Evolutionary conservation across 1,140 invertebrate species (phyloP), one percentile per base, ranked within the genome.

Genomic region (Papilio xuthus): DNA sequence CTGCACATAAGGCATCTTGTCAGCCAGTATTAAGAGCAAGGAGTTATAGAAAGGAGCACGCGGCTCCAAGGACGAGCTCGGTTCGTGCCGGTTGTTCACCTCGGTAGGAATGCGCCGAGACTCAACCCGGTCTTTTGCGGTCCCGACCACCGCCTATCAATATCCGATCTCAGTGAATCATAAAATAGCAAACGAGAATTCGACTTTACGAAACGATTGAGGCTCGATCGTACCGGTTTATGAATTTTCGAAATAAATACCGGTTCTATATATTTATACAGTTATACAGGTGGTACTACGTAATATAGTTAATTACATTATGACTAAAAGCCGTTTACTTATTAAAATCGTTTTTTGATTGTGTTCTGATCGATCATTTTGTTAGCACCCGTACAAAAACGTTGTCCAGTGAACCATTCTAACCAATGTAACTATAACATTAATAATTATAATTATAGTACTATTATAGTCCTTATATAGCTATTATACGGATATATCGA

Each of bases 21-120:
- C 71, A 63, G 71, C 73, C 53, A 71, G 53, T 53, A 53, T 80
- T 69, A 50, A 75, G 69, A 56, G 44, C 63, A 77, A 70, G 70
- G 83, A 85, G 83, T 79, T 82, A 80, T 90, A 89, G 88, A 90
- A 90, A 89, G 89, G 89, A 91, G 86, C 85, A 85, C 80, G 84
- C 82, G 81, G 83, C 79, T 83, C 82, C 90, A 91, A 91, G 90
- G 90, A 91, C 89, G 90, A 88, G 83, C 80, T 82, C 88, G 87
- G 87, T 83, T 83, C 83, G 80, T 83, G 85, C 81, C 84, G 90
- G 90, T 92, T 92, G 89, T 91, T 92, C 85, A 92, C 91, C 91
- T 90, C 89, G 83, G 75, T 84, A 90, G 86, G 91, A 90, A 91
- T 90, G 91, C 88, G 89, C 87, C 86, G 86, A 89, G 89, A 85